These are phyloP conservation scores for Trissolcus basalis DNA, from an alignment of 1,140 invertebrate genomes.

Conservation along the genomic window DNA sequence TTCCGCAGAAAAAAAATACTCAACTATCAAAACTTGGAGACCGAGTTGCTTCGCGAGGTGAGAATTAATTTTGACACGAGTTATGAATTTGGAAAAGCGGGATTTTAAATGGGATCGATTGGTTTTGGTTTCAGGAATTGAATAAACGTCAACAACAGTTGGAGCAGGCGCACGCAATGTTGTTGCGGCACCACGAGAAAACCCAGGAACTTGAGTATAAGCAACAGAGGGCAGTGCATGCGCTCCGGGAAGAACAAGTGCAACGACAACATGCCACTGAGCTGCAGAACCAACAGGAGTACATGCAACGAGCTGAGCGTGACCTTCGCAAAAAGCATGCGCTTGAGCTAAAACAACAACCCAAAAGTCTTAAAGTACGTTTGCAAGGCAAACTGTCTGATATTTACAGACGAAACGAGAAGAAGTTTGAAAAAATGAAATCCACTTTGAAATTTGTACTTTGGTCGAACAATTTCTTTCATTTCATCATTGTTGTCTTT, in stretches of 20 bases:
- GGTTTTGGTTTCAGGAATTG: constrained; percentile 82
- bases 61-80: constrained; percentile 56
- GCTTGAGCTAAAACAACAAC: constrained; percentile 97
- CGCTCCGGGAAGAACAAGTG: constrained; percentile 92
- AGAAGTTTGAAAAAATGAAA: too few relatives aligned
- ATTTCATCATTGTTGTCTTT: too few relatives aligned
- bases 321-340: constrained; percentile 98
- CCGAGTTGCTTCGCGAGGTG: constrained; percentile 93
- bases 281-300: constrained; percentile 96
- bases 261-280: constrained; percentile 96
- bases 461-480: too few relatives aligned
- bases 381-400: too few relatives aligned
- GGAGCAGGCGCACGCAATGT: constrained; percentile 96
- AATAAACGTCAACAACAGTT: constrained; percentile 95
- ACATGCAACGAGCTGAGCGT: constrained; percentile 93
- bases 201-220: constrained; percentile 97
- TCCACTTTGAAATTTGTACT: too few relatives aligned
- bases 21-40: constrained; percentile 90
- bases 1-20: constrained; percentile 94
- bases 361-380: constrained; percentile 96
- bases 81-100: too few relatives aligned
- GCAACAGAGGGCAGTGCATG: constrained; percentile 96
- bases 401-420: too few relatives aligned
- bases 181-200: constrained; percentile 96
- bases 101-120: too few relatives aligned